Base-by-base conservation (phyloP, 2,888 invertebrate genomes). In the Ormia ochracea region DNA sequence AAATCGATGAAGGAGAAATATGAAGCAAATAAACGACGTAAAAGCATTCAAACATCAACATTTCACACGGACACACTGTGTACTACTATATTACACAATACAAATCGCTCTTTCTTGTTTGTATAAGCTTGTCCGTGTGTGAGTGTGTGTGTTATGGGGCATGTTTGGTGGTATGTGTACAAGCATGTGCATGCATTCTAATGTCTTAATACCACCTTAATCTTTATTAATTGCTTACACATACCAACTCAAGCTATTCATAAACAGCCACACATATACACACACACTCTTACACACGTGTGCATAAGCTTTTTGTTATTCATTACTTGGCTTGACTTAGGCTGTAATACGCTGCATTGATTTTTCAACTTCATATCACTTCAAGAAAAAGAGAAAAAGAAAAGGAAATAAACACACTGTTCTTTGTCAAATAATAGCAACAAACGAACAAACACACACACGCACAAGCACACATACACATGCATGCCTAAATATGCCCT, bases 321-420 rank as follows among this genome's bases (percentile, higher is more conserved):
- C 69, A 70, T 65, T 70, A 69, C 63, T 70, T 65, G 69, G 70
- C 79, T 76, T 76, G 66, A 72, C 66, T 76, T 73, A 76, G 66
- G 48, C 72, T 73, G 68, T 76, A 70, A 73, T 73, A 80, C 73
- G 76, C 80, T 76, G 80, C 80, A 80, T 80, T 80, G 80, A 80
- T 80, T 80, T 80, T 80, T 80, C 80, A 80, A 73, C 80, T 76
- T 76, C 43, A 73, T 68, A 73, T 73, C 68, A 58, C 31, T 58
- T 21, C 5, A 33, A 50, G 41, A 45, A 31, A 36, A 66, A 43
- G 38, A 28, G 56, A 36, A 61, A 61, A 48, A 28, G n/a, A n/a
- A n/a, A n/a, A n/a, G n/a, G n/a, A n/a, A n/a, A n/a, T n/a, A n/a
- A n/a, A n/a, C n/a, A n/a, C 45, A 59, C 45, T 59, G 31, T 45